Conservation (phyloP, 1,140 invertebrate species). For the Anoplophora glabripennis region DNA sequence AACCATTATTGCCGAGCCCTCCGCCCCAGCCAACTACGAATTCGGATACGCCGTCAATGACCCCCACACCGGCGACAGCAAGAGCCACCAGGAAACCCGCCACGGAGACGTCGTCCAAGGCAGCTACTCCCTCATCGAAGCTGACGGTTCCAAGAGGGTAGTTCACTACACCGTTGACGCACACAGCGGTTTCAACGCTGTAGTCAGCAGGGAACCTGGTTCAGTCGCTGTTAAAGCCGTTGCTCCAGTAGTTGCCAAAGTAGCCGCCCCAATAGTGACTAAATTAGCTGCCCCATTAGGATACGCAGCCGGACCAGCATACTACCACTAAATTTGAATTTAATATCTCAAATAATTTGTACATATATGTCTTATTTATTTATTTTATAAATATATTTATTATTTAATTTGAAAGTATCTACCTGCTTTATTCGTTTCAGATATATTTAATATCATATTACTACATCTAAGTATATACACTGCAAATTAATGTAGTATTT, state of each 20-base stretch:
- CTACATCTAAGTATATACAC: too few relatives aligned
- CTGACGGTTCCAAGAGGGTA: conserved; percentile 26
- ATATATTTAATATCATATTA: too few relatives aligned
- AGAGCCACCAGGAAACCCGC: conserved; percentile 23
- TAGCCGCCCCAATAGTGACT: not conserved
- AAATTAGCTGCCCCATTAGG: too few relatives aligned
- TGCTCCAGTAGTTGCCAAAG: not conserved
- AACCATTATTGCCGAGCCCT: conserved; percentile 9
- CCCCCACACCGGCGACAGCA: conserved; percentile 50
- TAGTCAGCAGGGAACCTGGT: conserved; percentile 18
- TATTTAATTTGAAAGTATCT: too few relatives aligned
- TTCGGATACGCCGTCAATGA: conserved; percentile 42
- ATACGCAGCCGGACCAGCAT: too few relatives aligned
- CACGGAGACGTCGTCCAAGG: conserved; percentile 24
- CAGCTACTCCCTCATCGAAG: conserved; percentile 28
- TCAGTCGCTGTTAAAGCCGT: not conserved
- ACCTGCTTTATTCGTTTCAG: too few relatives aligned
- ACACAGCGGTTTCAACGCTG: conserved; percentile 25
- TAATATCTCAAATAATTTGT: too few relatives aligned
- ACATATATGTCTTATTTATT: too few relatives aligned
- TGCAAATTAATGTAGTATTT: too few relatives aligned
- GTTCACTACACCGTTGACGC: conserved; percentile 27
- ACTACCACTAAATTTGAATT: too few relatives aligned
- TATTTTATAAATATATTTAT: too few relatives aligned
- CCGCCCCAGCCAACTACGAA: conserved; percentile 29